A percentile compares a stretch with the other conserved stretches of the same genome.
These are phyloP conservation scores for Sardina pilchardus DNA, from an alignment of 2,113 vertebrate species.

Conservation along the genomic window DNA sequence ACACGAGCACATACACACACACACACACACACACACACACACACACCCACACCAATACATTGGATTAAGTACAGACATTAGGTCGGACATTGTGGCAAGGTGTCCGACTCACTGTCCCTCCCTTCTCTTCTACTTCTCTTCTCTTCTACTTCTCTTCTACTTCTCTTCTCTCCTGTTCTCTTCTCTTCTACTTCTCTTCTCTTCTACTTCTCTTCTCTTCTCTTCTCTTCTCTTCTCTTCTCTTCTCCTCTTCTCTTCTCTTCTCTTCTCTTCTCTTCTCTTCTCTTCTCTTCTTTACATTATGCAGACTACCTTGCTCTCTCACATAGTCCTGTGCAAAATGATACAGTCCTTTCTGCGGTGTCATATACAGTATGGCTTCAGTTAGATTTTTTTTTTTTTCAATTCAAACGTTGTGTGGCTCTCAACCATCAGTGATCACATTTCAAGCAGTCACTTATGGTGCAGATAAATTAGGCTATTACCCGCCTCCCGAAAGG, in stretches of 20 bases:
- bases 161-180: too few species aligned
- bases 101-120: too few species aligned
- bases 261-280: neutral
- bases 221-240: neutral
- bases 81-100: too few species aligned
- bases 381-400: neutral
- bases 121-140: neutral
- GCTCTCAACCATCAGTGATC: neutral
- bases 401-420: neutral
- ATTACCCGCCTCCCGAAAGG: slow-evolving; percentile 32
- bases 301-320: neutral
- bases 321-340: slow-evolving; percentile 50
- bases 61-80: too few species aligned
- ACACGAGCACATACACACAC: too few species aligned
- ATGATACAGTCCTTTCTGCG: slow-evolving; percentile 24
- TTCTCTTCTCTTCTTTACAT: neutral
- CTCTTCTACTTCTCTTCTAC: too few species aligned
- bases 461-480: slow-evolving; percentile 35
- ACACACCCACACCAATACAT: too few species aligned
- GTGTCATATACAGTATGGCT: neutral
- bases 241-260: too few species aligned
- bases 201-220: neutral
- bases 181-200: neutral
- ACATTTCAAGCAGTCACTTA: slow-evolving; percentile 3
- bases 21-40: too few species aligned